phyloP scores from a whole-genome alignment of 2,888 invertebrate species.

The Xylocampa areola region DNA sequence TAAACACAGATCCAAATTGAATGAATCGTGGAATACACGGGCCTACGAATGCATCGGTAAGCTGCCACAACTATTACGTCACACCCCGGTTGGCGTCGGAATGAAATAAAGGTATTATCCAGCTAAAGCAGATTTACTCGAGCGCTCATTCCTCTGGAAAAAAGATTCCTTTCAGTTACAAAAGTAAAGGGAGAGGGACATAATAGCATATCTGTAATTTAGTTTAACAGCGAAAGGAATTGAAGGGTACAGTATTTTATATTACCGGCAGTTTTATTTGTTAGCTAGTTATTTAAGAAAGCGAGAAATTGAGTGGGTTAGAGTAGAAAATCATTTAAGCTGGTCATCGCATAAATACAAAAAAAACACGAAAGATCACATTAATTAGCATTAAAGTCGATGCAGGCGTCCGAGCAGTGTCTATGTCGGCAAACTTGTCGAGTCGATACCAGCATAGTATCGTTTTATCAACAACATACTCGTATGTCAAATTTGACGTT shows the following conservation, averaged over 20 bases:
- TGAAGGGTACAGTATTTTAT: not conserved
- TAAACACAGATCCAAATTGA: conserved; percentile 4
- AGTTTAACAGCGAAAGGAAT: not conserved
- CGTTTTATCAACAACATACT: too few relatives aligned
- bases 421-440: too few relatives aligned
- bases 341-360: too few relatives aligned
- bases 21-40: conserved; percentile 8
- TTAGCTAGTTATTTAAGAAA: too few relatives aligned
- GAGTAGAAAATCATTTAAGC: too few relatives aligned
- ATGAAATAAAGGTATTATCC: conserved; percentile 34
- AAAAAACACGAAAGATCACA: too few relatives aligned
- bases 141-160: conserved; percentile 8
- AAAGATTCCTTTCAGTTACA: conserved; percentile 6
- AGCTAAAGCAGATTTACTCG: conserved; percentile 21
- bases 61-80: conserved; percentile 1
- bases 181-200: not conserved
- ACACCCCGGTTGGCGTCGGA: conserved; percentile 8
- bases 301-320: too few relatives aligned
- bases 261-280: not conserved
- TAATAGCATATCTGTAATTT: not conserved
- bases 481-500: too few relatives aligned
- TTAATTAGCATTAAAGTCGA: too few relatives aligned
- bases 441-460: too few relatives aligned
- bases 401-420: too few relatives aligned
- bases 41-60: conserved; percentile 19